Evolutionary conservation across 2,113 vertebrate genomes (phyloP).

Genomic region (Chaetorhynchus papuensis): DNA sequence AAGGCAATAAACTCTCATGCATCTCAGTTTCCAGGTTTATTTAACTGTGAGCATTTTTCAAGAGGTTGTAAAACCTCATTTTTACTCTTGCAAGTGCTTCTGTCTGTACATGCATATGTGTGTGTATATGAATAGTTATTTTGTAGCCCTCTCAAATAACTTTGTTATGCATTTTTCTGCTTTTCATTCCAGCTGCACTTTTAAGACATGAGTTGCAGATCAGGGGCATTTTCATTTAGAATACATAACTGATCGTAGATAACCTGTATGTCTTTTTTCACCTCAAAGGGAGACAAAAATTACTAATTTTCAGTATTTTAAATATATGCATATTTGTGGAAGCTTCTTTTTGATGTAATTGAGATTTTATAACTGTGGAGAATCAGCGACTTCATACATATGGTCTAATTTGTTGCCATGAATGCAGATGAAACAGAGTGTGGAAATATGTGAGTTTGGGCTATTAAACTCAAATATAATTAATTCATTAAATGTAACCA

Average conservation of each 20-base stretch:
- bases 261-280: not conserved
- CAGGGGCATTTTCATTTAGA: not conserved
- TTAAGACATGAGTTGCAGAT: not conserved
- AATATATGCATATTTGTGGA: not conserved
- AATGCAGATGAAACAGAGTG: not conserved
- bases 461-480: not conserved
- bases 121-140: not conserved
- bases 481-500: not conserved
- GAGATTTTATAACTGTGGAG: not conserved
- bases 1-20: not conserved
- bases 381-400: not conserved
- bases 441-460: not conserved
- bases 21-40: not conserved
- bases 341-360: not conserved
- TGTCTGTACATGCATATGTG: not conserved
- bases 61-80: not conserved
- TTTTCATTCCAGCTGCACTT: not conserved
- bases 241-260: not conserved
- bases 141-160: not conserved
- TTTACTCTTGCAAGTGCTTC: not conserved
- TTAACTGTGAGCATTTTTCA: not conserved
- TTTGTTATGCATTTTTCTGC: not conserved
- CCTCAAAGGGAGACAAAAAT: not conserved
- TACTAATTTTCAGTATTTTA: not conserved
- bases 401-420: not conserved